phyloP scores from a whole-genome alignment of 2,797 vertebrate genomes.

The Phrynocephalus vlangalii region DNA sequence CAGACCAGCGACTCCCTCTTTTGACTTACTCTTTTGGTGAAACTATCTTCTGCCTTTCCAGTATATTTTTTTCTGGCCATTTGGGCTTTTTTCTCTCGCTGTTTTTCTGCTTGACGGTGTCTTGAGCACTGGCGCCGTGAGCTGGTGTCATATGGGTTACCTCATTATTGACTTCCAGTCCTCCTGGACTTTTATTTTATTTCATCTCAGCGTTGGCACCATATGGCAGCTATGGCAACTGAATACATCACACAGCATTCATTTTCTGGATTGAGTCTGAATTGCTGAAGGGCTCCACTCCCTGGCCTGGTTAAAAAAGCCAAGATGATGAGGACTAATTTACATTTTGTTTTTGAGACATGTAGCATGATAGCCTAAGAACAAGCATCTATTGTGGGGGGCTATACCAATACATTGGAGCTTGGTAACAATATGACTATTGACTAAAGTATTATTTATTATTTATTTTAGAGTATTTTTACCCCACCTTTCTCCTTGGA shows the following conservation, averaged over 20 bases:
- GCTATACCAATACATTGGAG: neutral
- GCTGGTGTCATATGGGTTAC: neutral
- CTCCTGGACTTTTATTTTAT: constrained; percentile 65
- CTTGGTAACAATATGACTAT: neutral
- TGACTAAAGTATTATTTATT: neutral
- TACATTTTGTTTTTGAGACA: constrained; percentile 23
- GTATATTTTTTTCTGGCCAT: constrained; percentile 10
- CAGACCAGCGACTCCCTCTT: neutral
- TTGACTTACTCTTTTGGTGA: constrained; percentile 24
- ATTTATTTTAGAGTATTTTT: too few species aligned
- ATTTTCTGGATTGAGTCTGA: constrained; percentile 56
- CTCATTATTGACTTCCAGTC: constrained; percentile 60
- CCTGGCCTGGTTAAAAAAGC: constrained; percentile 11
- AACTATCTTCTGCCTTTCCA: constrained; percentile 5
- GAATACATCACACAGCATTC: constrained; percentile 73
- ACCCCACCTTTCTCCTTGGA: too few species aligned
- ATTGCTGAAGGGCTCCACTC: constrained; percentile 52
- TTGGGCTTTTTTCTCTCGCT: neutral
- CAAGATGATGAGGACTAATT: neutral
- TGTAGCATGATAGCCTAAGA: neutral
- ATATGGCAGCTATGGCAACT: constrained; percentile 75
- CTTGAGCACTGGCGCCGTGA: constrained; percentile 8
- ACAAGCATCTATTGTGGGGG: neutral
- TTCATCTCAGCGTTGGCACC: constrained; percentile 69
- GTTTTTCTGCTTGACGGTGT: accelerated